Evolutionary conservation across 2,797 vertebrate genomes (phyloP).

Genomic region (Enteromius fasciolatus): DNA sequence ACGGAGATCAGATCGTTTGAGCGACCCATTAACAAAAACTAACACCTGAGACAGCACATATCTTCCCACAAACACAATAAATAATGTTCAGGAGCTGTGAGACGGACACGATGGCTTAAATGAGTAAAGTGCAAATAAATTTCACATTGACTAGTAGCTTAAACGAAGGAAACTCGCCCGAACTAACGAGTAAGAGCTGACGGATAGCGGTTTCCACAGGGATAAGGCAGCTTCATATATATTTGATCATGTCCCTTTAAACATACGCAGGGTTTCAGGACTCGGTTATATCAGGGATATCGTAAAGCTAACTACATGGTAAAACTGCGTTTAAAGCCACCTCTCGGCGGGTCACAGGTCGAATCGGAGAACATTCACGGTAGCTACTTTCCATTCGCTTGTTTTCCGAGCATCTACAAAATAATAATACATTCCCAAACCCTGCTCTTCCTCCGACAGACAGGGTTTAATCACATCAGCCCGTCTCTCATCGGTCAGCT

Average conservation of each 20-base stretch:
- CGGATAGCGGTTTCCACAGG: slow-evolving; percentile 56
- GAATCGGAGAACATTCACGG: slow-evolving; percentile 38
- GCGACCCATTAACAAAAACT: slow-evolving; percentile 1
- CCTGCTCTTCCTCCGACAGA: slow-evolving; percentile 61
- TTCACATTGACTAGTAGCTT: slow-evolving; percentile 11
- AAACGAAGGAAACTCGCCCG: slow-evolving; percentile 13
- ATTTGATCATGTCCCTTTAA: slow-evolving; percentile 68
- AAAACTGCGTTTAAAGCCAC: slow-evolving; percentile 63
- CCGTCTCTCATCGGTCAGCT: too few species aligned
- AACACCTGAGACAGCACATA: neutral
- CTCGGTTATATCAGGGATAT: slow-evolving; percentile 1
- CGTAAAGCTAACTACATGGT: neutral
- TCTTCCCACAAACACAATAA: slow-evolving; percentile 47
- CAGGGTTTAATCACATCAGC: slow-evolving; percentile 71
- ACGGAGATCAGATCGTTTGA: neutral
- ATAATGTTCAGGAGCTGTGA: slow-evolving; percentile 20
- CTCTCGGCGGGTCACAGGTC: slow-evolving; percentile 70
- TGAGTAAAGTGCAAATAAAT: slow-evolving; percentile 39
- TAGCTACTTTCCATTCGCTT: slow-evolving; percentile 61
- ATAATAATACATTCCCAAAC: slow-evolving; percentile 82
- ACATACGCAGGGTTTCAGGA: slow-evolving; percentile 37
- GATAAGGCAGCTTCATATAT: slow-evolving; percentile 81
- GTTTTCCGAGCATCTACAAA: slow-evolving; percentile 78
- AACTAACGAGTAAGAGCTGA: slow-evolving; percentile 52
- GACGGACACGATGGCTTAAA: slow-evolving; percentile 11